These are phyloP conservation scores for Caenorhabditis sp. DNA, from an alignment of 2,888 invertebrate species.

Conservation along the genomic window DNA sequence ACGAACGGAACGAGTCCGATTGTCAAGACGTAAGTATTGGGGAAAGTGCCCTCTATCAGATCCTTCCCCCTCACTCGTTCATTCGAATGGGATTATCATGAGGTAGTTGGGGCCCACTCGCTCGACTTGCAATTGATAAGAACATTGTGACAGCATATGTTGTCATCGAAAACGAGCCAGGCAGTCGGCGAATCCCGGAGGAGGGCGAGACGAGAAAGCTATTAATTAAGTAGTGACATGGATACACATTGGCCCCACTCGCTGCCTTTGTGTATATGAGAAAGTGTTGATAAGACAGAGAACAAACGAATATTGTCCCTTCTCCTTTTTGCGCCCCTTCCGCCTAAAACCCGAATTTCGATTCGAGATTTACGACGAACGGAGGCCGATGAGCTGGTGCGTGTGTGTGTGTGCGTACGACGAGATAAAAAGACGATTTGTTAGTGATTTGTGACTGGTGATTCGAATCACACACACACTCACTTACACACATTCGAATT, in stretches of 20 bases:
- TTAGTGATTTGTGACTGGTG: conserved; percentile 48
- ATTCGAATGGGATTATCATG: background rate
- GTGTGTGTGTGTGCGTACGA: too few relatives aligned
- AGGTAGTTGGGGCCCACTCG: background rate
- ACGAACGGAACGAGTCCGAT: conserved; percentile 14
- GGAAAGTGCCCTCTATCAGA: background rate
- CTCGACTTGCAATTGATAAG: conserved; percentile 3
- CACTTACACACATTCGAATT: conserved; percentile 6
- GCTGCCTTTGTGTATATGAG: conserved; percentile 18
- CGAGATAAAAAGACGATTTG: conserved; percentile 35
- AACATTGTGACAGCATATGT: conserved; percentile 35
- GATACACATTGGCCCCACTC: conserved; percentile 1
- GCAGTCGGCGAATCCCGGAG: background rate
- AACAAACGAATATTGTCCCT: conserved; percentile 7
- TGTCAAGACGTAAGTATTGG: conserved; percentile 40
- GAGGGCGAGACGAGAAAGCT: conserved; percentile 15
- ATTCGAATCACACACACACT: conserved; percentile 29
- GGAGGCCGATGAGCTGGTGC: too few relatives aligned
- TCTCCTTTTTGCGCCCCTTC: conserved; percentile 1
- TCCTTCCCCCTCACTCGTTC: background rate
- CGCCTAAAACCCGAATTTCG: conserved; percentile 17
- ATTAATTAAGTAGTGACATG: conserved; percentile 49
- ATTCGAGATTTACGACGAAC: conserved; percentile 40
- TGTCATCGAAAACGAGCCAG: conserved; percentile 28
- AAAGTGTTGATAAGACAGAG: conserved; percentile 36